Conservation (phyloP, 2,113 vertebrate species). For the Dascyllus trimaculatus region DNA sequence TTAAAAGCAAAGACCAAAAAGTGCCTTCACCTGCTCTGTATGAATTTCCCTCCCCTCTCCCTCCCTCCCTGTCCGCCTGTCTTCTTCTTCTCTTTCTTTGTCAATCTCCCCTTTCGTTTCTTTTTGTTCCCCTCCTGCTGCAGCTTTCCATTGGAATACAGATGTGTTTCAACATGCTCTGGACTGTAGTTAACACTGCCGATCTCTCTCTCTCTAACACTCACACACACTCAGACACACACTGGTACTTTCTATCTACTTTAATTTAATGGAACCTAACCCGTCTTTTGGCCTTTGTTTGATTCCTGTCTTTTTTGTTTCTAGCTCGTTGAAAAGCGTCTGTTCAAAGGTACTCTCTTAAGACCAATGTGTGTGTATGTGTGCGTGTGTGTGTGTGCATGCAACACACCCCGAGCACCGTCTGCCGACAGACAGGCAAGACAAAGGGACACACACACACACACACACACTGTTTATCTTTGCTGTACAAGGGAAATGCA, state of each 20-base stretch:
- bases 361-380: not conserved
- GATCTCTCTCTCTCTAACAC: slow-evolving; percentile 24
- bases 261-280: slow-evolving; percentile 37
- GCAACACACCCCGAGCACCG: slow-evolving; percentile 16
- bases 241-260: slow-evolving; percentile 8
- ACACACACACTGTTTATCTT: slow-evolving; percentile 66
- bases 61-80: not conserved
- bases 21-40: slow-evolving; percentile 29
- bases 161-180: slow-evolving; percentile 80
- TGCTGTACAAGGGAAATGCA: slow-evolving; percentile 54
- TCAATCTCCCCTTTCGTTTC: not conserved
- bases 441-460: slow-evolving; percentile 48
- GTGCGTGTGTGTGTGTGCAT: not conserved
- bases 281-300: slow-evolving; percentile 47
- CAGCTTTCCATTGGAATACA: slow-evolving; percentile 51
- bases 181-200: slow-evolving; percentile 61
- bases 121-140: slow-evolving; percentile 4
- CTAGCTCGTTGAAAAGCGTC: slow-evolving; percentile 28
- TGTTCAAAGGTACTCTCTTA: slow-evolving; percentile 30
- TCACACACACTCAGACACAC: slow-evolving; percentile 12
- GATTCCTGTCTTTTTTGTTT: slow-evolving; percentile 31
- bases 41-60: slow-evolving; percentile 11
- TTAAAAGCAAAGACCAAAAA: not conserved
- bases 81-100: slow-evolving; percentile 23
- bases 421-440: slow-evolving; percentile 41